A percentile compares a stretch with the other conserved stretches of the same genome.
Evolutionary conservation across 2,113 vertebrate species (phyloP).

Genomic region (Crotalus viridis): DNA sequence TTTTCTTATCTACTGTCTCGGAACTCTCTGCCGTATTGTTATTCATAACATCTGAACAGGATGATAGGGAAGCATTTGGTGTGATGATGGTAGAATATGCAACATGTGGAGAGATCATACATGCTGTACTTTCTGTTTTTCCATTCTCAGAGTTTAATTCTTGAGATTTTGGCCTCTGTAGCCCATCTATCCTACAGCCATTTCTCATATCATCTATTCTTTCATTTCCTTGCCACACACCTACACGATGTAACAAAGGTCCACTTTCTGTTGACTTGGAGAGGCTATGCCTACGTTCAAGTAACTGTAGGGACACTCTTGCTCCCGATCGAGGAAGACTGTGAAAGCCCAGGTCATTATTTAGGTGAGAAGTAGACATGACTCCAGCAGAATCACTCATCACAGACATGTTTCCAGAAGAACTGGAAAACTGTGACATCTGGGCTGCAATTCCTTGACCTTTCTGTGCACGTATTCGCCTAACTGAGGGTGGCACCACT

Average conservation of each 20-base stretch:
- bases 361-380: conserved; percentile 72
- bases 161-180: conserved; percentile 82
- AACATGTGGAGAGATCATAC: conserved; percentile 86
- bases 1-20: conserved; percentile 60
- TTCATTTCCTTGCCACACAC: conserved; percentile 77
- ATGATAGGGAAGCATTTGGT: conserved; percentile 86
- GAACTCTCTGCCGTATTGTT: conserved; percentile 75
- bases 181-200: conserved; percentile 57
- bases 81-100: conserved; percentile 86
- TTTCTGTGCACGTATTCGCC: conserved; percentile 91
- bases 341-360: conserved; percentile 80
- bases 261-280: conserved; percentile 71
- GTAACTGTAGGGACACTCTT: conserved; percentile 79
- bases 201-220: conserved; percentile 76
- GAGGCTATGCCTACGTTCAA: conserved; percentile 74
- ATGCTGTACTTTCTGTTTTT: conserved; percentile 69
- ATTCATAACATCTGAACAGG: conserved; percentile 82
- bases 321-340: conserved; percentile 87
- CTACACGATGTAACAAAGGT: conserved; percentile 69
- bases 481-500: conserved; percentile 90
- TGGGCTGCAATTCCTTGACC: conserved; percentile 94
- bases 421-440: conserved; percentile 86
- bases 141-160: conserved; percentile 77
- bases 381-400: conserved; percentile 78
- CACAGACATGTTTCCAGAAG: conserved; percentile 89